These are phyloP conservation scores for Pitta sordida DNA, from an alignment of 2,113 vertebrate genomes.

Conservation along the genomic window DNA sequence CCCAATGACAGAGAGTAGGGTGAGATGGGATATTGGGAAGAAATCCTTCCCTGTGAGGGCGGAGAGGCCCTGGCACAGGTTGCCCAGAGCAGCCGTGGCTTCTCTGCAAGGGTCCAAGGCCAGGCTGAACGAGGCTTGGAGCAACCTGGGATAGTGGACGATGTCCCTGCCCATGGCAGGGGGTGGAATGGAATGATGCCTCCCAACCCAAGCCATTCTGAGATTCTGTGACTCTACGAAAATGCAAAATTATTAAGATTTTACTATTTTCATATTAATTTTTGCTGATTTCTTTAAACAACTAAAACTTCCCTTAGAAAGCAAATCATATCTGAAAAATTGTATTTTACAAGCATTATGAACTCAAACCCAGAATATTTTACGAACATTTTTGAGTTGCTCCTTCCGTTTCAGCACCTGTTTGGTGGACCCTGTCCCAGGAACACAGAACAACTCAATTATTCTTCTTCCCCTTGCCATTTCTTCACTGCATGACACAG, in stretches of 20 bases:
- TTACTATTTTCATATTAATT: neutral
- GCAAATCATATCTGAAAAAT: neutral
- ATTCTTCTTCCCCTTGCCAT: neutral
- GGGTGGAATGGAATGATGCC: fast-evolving
- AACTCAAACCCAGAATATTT: neutral
- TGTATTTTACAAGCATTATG: neutral
- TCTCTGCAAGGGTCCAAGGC: neutral
- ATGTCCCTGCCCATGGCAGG: neutral
- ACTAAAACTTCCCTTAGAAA: neutral
- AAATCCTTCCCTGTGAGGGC: neutral
- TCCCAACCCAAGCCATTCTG: neutral
- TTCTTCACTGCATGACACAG: neutral
- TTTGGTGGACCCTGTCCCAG: neutral
- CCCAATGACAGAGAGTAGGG: too few species aligned
- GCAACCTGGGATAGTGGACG: neutral
- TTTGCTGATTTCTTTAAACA: neutral
- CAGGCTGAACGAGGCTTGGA: too few species aligned
- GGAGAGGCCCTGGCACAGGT: neutral
- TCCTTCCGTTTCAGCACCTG: neutral
- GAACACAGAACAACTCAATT: neutral
- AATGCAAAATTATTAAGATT: neutral
- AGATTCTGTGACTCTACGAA: neutral
- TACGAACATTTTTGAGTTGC: neutral
- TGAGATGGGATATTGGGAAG: neutral
- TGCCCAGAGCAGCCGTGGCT: neutral